These are phyloP conservation scores for Lacerta agilis DNA, from an alignment of 2,797 vertebrate species.

Conservation along the genomic window DNA sequence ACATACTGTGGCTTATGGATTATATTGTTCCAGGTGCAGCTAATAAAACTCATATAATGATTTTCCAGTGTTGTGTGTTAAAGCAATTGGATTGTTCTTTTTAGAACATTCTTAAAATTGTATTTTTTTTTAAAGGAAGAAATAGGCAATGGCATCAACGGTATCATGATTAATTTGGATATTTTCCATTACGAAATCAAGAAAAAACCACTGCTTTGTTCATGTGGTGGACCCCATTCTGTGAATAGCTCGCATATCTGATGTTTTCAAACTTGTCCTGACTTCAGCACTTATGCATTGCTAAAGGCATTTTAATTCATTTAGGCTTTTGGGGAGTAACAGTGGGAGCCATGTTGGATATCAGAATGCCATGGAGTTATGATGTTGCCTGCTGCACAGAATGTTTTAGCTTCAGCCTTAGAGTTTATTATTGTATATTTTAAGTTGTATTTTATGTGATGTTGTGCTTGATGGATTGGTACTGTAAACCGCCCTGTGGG, in stretches of 20 bases:
- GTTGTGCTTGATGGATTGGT: no score
- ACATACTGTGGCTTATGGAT: no score
- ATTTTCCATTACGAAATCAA: constrained; percentile 3
- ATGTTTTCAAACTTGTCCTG: constrained; percentile 15
- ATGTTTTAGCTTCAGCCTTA: no score
- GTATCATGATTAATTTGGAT: background rate
- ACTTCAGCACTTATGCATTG: background rate
- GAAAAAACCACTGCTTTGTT: background rate
- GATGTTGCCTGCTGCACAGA: no score
- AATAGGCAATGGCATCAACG: background rate
- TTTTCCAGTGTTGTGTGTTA: background rate
- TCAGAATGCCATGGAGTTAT: no score
- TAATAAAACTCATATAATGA: background rate
- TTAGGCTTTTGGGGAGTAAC: no score
- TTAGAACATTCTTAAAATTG: background rate
- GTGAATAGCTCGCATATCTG: background rate
- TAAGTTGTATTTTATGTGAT: no score
- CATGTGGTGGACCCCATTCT: background rate
- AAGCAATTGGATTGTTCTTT: background rate
- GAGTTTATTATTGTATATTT: no score
- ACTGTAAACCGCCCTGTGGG: no score
- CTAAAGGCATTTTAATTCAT: no score
- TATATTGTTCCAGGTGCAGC: rapidly evolving
- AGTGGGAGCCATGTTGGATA: no score
- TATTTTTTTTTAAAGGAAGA: background rate